Base-by-base conservation (phyloP, 2,888 invertebrate species). In the Noctuana brunneofusca region DNA sequence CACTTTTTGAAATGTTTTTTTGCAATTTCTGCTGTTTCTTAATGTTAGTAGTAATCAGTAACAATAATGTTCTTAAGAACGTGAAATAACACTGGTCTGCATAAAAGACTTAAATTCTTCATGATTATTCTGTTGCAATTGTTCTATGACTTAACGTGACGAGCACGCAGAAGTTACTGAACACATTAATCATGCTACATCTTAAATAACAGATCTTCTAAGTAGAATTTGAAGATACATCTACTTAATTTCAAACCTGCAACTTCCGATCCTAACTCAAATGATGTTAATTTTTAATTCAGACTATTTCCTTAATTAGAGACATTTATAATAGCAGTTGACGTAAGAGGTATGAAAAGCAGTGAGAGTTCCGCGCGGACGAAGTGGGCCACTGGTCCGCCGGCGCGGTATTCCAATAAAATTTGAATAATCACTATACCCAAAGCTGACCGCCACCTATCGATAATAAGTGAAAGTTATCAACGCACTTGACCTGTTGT, bases 401-500 rank as follows among this genome's bases (percentile, higher is more conserved):
- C 62, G 58, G 52, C 60, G 56, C 66, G 62, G 52, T 64, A 65
- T 65, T 65, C 64, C 68, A 69, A 72, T 72, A 65, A 71, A 68
- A 74, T 72, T 71, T 69, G 66, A 74, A 75, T 73, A 71, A 72
- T 71, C 65, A 20, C 63, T 22, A 24, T 24, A 38, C 24, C 54
- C 53, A 48, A 22, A 64, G 43, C 49, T 64, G 64, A 57, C 66
- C 69, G 66, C 64, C 66, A 65, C 65, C 65, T 65, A 64, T 67
- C 62, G 67, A 65, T 71, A 70, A 72, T 72, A 72, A 76, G 75
- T 75, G 75, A 75, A 75, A 76, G 76, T 75, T 62, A 68, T 67
- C 58, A 58, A 64, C 52, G 38, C 20, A 11, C 14, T 18, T 27
- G 27, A 46, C 32, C 18, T 46, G 58, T 32, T 16, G 14, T 12